These are phyloP conservation scores for Glaucomys volans DNA, from an alignment of 2,113 vertebrate species.

Conservation along the genomic window DNA sequence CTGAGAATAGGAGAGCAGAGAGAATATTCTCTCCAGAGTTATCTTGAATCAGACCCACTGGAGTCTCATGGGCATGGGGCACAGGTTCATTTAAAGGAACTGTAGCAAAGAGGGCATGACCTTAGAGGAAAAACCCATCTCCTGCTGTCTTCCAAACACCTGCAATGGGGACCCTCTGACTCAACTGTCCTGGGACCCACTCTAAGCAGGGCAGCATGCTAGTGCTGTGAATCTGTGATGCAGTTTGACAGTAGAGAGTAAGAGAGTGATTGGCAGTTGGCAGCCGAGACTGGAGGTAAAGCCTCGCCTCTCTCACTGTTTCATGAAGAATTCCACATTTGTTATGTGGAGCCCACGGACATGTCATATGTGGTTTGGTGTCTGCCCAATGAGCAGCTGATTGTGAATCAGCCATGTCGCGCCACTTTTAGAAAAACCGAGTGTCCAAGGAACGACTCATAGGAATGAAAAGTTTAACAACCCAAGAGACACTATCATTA, in stretches of 20 bases:
- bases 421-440: conserved; percentile 36
- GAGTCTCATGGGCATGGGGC: background rate
- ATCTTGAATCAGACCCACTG: rapidly evolving
- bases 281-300: background rate
- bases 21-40: background rate
- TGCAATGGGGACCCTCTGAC: background rate
- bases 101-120: background rate
- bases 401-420: conserved; percentile 18
- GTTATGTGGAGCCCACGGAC: background rate
- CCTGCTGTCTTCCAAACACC: background rate
- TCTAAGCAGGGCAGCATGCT: background rate
- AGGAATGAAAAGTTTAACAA: background rate
- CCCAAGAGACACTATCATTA: background rate
- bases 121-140: background rate
- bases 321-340: background rate
- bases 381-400: background rate
- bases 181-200: background rate
- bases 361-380: background rate
- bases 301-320: background rate
- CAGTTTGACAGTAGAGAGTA: background rate
- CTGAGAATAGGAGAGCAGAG: background rate
- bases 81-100: background rate
- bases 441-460: background rate
- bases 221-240: background rate
- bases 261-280: background rate